Evolutionary conservation across 2,113 vertebrate species (phyloP).

Genomic region (Morone saxatilis): DNA sequence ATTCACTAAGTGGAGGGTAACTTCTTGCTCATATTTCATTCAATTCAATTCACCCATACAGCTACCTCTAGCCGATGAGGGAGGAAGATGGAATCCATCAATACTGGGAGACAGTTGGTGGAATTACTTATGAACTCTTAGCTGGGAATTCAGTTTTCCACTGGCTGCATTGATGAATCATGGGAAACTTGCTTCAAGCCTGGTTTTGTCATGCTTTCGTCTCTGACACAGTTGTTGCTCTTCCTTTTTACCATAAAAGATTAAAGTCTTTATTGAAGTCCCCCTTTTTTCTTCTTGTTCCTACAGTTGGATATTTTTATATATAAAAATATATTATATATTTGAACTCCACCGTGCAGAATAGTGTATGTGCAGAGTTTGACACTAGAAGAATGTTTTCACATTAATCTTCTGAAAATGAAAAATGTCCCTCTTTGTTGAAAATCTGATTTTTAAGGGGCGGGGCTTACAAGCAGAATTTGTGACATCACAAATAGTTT

Average conservation of each 20-base stretch:
- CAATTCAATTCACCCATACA: conserved; percentile 69
- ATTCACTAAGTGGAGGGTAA: conserved; percentile 55
- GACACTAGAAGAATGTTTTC: too few species aligned
- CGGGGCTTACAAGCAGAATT: too few species aligned
- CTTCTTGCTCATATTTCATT: conserved; percentile 72
- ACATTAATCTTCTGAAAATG: too few species aligned
- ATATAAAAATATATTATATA: too few species aligned
- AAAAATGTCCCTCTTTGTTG: too few species aligned
- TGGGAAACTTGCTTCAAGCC: conserved; percentile 38
- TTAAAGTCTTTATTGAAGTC: too few species aligned
- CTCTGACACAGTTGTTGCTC: background rate
- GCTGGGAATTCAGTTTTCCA: conserved; percentile 56
- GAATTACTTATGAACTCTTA: conserved; percentile 72
- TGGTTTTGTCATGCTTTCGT: conserved; percentile 18
- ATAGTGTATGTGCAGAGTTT: too few species aligned
- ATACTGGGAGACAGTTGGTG: conserved; percentile 67
- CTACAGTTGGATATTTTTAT: too few species aligned
- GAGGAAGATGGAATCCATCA: conserved; percentile 75
- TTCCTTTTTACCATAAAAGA: background rate
- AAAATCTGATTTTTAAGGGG: too few species aligned
- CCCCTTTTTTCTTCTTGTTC: too few species aligned
- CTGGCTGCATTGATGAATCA: conserved; percentile 49
- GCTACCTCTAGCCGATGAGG: conserved; percentile 40
- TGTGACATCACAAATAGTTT: too few species aligned
- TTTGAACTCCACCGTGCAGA: too few species aligned